A percentile compares a stretch with the other conserved stretches of the same genome.
These are phyloP conservation scores for Diabrotica virgifera DNA, from an alignment of 1,140 invertebrate genomes.

Conservation along the genomic window DNA sequence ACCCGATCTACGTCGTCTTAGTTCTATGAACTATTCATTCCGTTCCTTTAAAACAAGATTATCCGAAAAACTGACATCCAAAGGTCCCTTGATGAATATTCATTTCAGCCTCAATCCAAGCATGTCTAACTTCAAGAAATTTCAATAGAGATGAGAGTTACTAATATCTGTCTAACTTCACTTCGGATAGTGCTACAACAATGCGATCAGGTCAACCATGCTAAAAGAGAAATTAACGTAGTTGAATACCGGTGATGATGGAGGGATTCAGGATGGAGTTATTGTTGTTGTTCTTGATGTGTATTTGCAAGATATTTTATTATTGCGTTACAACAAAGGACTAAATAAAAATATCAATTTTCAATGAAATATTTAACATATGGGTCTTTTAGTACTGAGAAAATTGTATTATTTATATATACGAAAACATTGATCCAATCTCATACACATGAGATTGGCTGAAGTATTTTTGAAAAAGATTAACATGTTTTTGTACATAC, in stretches of 20 bases:
- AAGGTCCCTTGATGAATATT: constrained; percentile 1
- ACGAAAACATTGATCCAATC: no score
- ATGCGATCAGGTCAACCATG: background rate
- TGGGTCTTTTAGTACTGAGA: no score
- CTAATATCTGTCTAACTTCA: background rate
- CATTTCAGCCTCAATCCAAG: background rate
- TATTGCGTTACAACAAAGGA: no score
- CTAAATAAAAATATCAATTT: no score
- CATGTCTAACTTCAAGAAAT: background rate
- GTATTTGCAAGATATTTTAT: no score
- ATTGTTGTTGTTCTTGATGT: no score
- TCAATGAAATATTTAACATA: no score
- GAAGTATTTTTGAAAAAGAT: no score
- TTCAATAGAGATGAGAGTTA: background rate
- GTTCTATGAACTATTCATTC: background rate
- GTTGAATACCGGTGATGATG: background rate
- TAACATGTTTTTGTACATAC: no score
- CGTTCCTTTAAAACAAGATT: background rate
- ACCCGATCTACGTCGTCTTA: background rate
- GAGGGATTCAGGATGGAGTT: no score
- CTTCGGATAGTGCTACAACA: background rate
- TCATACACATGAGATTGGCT: no score
- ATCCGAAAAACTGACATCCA: background rate
- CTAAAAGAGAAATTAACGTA: background rate
- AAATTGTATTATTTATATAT: no score